Percentiles rank a stretch among this genome's conserved stretches.
These are phyloP conservation scores for Troilus luridus DNA, from an alignment of 2,888 invertebrate species.

Conservation along the genomic window DNA sequence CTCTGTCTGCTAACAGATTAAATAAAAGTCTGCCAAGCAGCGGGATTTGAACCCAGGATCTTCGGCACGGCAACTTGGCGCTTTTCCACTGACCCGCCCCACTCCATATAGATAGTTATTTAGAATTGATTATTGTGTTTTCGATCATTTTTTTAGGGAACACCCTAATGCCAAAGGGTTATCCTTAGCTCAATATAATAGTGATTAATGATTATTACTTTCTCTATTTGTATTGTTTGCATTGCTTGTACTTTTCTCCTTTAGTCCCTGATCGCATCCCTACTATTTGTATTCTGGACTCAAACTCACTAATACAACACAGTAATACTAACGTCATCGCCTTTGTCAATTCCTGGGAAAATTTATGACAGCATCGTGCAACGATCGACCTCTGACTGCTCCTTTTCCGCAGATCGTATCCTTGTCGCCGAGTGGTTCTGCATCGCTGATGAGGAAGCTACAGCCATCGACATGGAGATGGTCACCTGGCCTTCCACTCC, in stretches of 20 bases:
- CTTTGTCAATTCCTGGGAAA: background rate
- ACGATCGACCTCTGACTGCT: background rate
- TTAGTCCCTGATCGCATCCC: background rate
- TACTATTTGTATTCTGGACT: background rate
- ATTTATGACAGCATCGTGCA: background rate
- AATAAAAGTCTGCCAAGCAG: no score
- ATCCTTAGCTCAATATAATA: no score
- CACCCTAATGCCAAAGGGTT: no score
- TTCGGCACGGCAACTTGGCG: no score
- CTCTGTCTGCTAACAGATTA: no score
- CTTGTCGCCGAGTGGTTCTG: background rate
- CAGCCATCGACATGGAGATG: background rate
- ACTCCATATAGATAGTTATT: no score
- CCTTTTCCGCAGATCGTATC: background rate
- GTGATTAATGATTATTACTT: no score
- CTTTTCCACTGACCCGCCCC: no score
- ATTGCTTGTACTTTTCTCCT: background rate
- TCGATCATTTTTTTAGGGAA: no score
- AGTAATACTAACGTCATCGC: background rate
- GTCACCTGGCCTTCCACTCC: conserved; percentile 1
- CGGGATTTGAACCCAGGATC: no score
- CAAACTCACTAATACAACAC: background rate
- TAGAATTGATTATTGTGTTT: no score
- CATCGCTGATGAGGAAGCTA: conserved; percentile 11
- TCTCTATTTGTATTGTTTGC: no score